Conservation (phyloP, 2,113 vertebrate genomes). For the Prunella fulvescens region DNA sequence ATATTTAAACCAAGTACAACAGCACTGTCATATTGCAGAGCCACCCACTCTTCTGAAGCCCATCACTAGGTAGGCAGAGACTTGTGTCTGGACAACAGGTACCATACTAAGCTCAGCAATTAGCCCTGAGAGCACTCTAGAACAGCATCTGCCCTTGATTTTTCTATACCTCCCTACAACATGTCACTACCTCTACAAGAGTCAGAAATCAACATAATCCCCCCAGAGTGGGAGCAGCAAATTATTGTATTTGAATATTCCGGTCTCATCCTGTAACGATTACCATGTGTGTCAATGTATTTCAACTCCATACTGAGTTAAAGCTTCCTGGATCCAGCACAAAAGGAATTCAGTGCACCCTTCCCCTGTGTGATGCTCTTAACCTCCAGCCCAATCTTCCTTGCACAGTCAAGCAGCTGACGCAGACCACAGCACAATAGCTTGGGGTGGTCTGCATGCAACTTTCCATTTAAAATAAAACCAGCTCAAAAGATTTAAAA, state of each 20-base stretch:
- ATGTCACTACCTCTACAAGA: background rate
- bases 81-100: background rate
- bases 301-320: background rate
- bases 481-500: slow-evolving; percentile 44
- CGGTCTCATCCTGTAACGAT: slow-evolving; percentile 19
- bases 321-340: slow-evolving; percentile 23
- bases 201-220: background rate
- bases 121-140: background rate
- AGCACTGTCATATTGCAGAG: background rate
- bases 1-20: background rate
- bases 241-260: background rate
- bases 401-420: background rate
- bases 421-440: slow-evolving; percentile 33
- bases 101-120: background rate
- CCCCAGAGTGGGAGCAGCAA: background rate
- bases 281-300: slow-evolving; percentile 26
- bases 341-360: slow-evolving; percentile 11
- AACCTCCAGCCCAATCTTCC: slow-evolving; percentile 27
- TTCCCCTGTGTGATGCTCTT: slow-evolving; percentile 14
- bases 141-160: background rate
- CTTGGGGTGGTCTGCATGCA: slow-evolving; percentile 52
- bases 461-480: slow-evolving; percentile 40
- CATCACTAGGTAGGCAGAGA: background rate
- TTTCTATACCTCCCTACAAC: background rate
- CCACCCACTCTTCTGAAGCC: background rate